Evolutionary conservation across 2,113 vertebrate species (phyloP).

Genomic region (Vicugna pacos): DNA sequence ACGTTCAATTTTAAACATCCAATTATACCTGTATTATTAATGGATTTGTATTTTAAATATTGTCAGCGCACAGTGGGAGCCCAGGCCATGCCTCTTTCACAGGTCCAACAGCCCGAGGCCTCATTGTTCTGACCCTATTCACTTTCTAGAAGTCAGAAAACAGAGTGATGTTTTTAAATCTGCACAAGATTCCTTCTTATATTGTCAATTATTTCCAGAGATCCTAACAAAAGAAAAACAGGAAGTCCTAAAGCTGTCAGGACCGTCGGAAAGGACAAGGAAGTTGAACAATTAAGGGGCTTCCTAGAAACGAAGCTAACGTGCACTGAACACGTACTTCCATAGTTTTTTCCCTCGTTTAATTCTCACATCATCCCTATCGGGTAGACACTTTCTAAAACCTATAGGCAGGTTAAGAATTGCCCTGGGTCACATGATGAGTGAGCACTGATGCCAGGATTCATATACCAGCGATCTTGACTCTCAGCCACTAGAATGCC

Average conservation of each 20-base stretch:
- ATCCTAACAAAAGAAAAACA: slow-evolving; percentile 7
- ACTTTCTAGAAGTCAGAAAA: slow-evolving; percentile 21
- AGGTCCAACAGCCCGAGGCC: not conserved
- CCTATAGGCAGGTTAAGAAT: not conserved
- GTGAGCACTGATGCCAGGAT: not conserved
- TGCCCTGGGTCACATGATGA: not conserved
- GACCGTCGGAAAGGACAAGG: not conserved
- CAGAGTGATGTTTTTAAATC: slow-evolving; percentile 13
- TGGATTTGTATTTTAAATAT: not conserved
- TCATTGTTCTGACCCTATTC: slow-evolving; percentile 37
- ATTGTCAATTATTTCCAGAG: slow-evolving; percentile 29
- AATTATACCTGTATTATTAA: not conserved
- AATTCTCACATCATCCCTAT: not conserved
- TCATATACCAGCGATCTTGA: not conserved
- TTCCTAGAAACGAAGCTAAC: not conserved
- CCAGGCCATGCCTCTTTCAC: not conserved
- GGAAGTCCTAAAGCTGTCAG: slow-evolving; percentile 8
- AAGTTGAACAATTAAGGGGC: not conserved
- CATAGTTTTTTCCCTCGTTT: not conserved
- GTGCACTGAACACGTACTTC: not conserved
- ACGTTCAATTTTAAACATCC: not conserved
- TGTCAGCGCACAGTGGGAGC: not conserved
- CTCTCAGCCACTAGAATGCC: not conserved
- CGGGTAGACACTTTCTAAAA: not conserved
- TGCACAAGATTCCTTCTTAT: not conserved